phyloP scores from a whole-genome alignment of 2,113 vertebrate genomes.

The Dolichotis patagonum region DNA sequence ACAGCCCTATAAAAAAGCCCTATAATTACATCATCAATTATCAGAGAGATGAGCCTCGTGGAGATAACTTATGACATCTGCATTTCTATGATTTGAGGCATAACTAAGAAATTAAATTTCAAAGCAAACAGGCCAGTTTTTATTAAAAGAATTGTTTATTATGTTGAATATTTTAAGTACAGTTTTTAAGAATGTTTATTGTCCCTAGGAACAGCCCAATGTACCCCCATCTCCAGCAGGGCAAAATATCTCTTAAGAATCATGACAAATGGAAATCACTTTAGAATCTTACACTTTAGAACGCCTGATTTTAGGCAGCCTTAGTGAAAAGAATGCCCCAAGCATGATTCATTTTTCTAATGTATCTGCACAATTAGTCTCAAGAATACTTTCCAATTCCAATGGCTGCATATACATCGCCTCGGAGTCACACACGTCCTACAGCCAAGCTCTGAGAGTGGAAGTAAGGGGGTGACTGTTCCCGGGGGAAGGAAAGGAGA shows the following conservation, averaged over 20 bases:
- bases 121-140: conserved; percentile 42
- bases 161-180: not conserved
- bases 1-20: not conserved
- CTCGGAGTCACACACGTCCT: conserved; percentile 28
- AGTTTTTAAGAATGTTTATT: conserved; percentile 1
- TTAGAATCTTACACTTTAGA: conserved; percentile 30
- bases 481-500: conserved; percentile 35
- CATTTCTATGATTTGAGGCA: not conserved
- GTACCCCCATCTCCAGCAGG: not conserved
- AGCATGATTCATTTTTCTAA: conserved; percentile 45
- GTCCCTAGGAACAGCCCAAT: not conserved
- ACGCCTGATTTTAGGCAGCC: not conserved
- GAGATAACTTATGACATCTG: not conserved
- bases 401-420: not conserved
- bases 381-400: conserved; percentile 18
- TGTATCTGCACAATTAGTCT: conserved; percentile 33
- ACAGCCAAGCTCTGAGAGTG: not conserved
- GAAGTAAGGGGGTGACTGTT: conserved; percentile 2
- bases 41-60: not conserved
- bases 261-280: conserved; percentile 43
- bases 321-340: conserved; percentile 21
- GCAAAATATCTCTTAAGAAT: conserved; percentile 7
- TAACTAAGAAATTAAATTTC: conserved; percentile 22
- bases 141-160: conserved; percentile 44
- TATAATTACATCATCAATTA: conserved; percentile 64